Conservation (phyloP, 2,797 vertebrate genomes). For the Peromyscus melanophrys region DNA sequence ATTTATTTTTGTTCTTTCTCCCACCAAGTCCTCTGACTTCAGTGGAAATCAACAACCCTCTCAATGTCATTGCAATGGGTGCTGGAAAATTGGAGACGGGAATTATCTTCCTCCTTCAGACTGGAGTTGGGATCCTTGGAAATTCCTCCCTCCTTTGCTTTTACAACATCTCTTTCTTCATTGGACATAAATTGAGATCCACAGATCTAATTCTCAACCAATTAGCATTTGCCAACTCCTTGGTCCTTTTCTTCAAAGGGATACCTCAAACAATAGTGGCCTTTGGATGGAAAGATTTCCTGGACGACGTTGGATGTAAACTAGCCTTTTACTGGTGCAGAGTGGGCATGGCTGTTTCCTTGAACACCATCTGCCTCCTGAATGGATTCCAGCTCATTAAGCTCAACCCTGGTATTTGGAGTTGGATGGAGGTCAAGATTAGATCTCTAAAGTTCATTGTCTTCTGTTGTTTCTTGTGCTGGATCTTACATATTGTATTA, state of each 20-base stretch:
- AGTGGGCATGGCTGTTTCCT: background rate
- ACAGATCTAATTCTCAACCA: background rate
- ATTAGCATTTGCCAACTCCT: background rate
- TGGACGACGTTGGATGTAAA: background rate
- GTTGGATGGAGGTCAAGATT: background rate
- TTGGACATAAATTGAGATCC: background rate
- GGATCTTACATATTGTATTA: constrained; percentile 6
- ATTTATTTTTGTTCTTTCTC: too few relatives aligned
- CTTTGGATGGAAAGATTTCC: background rate
- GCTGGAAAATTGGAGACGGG: too few relatives aligned
- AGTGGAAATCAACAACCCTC: too few relatives aligned
- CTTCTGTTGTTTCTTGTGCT: background rate
- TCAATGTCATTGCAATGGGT: too few relatives aligned
- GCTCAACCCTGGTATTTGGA: background rate
- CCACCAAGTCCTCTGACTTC: too few relatives aligned
- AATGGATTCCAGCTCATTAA: constrained; percentile 15
- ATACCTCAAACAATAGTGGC: background rate
- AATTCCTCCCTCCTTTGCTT: background rate
- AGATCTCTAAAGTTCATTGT: background rate
- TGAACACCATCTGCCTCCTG: constrained; percentile 39
- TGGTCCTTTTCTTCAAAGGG: background rate
- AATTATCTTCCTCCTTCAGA: too few relatives aligned
- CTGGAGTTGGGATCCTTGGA: too few relatives aligned
- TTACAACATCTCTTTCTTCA: background rate
- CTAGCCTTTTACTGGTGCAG: background rate